A percentile compares a stretch with the other conserved stretches of the same genome.
These are phyloP conservation scores for Galeopsomyia nigrocyanea DNA, from an alignment of 2,888 invertebrate species.

Conservation along the genomic window DNA sequence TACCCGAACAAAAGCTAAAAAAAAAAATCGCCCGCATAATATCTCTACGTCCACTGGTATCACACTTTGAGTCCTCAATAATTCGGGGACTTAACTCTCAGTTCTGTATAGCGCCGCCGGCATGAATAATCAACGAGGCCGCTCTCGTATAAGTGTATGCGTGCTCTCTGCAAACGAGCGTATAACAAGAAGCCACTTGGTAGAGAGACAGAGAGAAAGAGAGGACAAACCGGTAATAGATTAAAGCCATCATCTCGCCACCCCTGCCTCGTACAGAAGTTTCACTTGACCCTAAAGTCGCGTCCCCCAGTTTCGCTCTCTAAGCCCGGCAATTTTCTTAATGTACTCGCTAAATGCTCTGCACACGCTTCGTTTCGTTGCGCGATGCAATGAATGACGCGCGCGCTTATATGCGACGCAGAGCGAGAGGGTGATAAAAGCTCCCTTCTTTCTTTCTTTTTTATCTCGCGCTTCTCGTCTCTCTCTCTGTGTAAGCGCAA, in stretches of 20 bases:
- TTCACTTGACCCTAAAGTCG: constrained; percentile 64
- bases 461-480: too few relatives aligned
- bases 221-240: constrained; percentile 61
- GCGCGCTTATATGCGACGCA: constrained; percentile 17
- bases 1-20: too few relatives aligned
- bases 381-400: constrained; percentile 20
- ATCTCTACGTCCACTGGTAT: background rate
- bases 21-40: too few relatives aligned
- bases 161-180: constrained; percentile 57
- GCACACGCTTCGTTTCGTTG: constrained; percentile 1
- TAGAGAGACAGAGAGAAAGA: constrained; percentile 30
- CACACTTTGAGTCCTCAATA: background rate
- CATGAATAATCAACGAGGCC: constrained; percentile 29
- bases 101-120: too few relatives aligned
- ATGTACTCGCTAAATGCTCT: constrained; percentile 66
- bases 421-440: background rate
- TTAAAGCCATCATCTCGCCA: constrained; percentile 64
- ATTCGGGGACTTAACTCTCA: constrained; percentile 15
- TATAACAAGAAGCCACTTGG: constrained; percentile 68
- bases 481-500: too few relatives aligned
- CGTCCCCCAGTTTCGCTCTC: constrained; percentile 26
- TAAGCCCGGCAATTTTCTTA: constrained; percentile 64
- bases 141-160: background rate
- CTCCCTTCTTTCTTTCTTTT: too few relatives aligned
- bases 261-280: constrained; percentile 56